Conservation (phyloP, 1,140 invertebrate genomes). For the Yoshiicerus persimilis region DNA sequence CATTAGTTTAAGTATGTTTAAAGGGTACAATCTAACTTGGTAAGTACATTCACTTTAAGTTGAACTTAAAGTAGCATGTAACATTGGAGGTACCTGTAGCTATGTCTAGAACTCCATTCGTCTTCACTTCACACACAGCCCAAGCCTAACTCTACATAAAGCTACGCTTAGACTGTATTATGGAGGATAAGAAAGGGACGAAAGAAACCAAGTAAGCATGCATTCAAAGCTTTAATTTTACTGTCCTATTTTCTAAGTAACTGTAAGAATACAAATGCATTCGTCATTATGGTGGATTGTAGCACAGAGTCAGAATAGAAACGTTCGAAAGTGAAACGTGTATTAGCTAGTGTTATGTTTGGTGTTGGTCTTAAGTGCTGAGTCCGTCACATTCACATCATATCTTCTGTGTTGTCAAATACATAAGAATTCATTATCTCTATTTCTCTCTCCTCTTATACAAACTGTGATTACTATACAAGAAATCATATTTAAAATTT, state of each 20-base stretch:
- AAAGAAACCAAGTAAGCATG: not conserved
- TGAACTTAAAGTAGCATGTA: not conserved
- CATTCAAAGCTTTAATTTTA: not conserved
- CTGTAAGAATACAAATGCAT: constrained; percentile 4
- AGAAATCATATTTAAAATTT: too few relatives aligned
- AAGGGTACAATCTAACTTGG: not conserved
- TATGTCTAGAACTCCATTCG: not conserved
- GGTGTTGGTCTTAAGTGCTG: not conserved
- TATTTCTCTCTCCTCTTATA: too few relatives aligned
- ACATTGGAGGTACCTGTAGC: not conserved
- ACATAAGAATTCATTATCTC: not conserved
- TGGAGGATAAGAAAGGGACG: not conserved
- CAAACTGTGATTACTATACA: too few relatives aligned
- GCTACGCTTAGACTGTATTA: too few relatives aligned
- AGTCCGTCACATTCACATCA: not conserved
- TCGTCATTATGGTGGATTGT: not conserved
- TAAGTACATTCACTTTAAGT: not conserved
- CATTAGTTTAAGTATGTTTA: not conserved
- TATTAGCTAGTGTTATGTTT: not conserved
- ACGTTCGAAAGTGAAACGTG: not conserved
- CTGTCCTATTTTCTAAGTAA: constrained; percentile 5
- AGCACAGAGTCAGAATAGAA: not conserved
- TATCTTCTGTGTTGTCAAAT: not conserved
- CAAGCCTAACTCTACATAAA: not conserved
- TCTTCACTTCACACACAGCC: not conserved